Conservation (phyloP, 2,113 vertebrate genomes). For the Tringa solitaria region DNA sequence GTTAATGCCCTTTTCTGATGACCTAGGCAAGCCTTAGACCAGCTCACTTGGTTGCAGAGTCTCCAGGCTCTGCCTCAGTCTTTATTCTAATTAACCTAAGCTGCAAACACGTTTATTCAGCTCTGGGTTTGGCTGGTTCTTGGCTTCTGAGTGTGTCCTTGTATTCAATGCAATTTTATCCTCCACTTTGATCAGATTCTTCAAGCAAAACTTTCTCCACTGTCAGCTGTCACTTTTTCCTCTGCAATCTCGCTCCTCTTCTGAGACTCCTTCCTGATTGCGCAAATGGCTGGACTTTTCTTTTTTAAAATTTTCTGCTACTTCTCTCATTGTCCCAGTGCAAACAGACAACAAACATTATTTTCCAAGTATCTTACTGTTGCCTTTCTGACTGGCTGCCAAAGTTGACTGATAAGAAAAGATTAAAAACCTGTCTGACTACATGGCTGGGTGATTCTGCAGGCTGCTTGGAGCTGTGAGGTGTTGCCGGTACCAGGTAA, state of each 20-base stretch:
- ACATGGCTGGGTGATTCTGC: not conserved
- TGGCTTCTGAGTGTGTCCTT: not conserved
- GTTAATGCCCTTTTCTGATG: not conserved
- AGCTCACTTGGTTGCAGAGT: not conserved
- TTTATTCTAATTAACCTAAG: not conserved
- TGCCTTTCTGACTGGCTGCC: not conserved
- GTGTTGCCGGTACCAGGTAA: not conserved
- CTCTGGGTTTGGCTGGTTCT: not conserved
- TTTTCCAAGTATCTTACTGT: not conserved
- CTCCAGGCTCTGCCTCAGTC: not conserved
- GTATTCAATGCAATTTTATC: not conserved
- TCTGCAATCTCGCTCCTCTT: not conserved
- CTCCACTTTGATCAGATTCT: not conserved
- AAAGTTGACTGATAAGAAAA: not conserved
- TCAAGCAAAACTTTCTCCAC: not conserved
- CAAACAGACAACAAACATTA: not conserved
- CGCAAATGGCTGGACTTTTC: not conserved
- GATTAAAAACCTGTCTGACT: not conserved
- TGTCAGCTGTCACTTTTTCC: not conserved
- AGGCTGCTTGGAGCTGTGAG: not conserved
- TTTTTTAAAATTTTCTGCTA: not conserved
- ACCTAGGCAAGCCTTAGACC: not conserved
- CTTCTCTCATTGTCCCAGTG: not conserved
- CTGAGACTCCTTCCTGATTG: not conserved
- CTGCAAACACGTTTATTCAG: not conserved